Evolutionary conservation across 2,888 invertebrate species (phyloP).

Genomic region (Trichogramma evanescens): DNA sequence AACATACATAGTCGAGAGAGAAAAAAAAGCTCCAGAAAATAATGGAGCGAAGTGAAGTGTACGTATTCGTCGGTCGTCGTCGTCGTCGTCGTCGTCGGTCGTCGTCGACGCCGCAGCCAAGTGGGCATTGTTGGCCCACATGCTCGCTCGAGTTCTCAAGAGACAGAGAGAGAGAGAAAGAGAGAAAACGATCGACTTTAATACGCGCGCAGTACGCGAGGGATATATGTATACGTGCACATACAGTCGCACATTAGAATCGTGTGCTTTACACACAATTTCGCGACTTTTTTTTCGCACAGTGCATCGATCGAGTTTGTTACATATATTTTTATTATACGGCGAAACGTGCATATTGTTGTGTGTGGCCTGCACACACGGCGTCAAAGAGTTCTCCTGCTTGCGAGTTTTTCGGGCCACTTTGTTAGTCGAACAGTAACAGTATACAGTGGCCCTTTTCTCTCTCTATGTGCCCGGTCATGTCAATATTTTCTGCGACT

Average conservation of each 20-base stretch:
- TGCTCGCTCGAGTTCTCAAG: slow-evolving; percentile 35
- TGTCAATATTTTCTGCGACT: too few species aligned
- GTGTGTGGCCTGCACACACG: too few species aligned
- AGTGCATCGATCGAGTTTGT: not conserved
- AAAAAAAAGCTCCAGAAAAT: slow-evolving; percentile 26
- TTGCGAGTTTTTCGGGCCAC: too few species aligned
- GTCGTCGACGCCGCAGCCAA: slow-evolving; percentile 25
- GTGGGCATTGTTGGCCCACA: slow-evolving; percentile 48
- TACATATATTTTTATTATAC: too few species aligned
- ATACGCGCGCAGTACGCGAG: not conserved
- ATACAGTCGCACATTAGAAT: not conserved
- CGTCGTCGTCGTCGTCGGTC: slow-evolving; percentile 33
- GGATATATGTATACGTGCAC: slow-evolving; percentile 2
- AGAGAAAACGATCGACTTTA: slow-evolving; percentile 39
- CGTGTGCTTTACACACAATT: slow-evolving; percentile 17
- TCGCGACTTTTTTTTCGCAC: slow-evolving; percentile 14
- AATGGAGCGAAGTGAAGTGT: slow-evolving; percentile 43
- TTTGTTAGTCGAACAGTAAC: too few species aligned
- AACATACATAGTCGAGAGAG: too few species aligned
- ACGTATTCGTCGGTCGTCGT: slow-evolving; percentile 31
- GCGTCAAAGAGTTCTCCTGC: too few species aligned
- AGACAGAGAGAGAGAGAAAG: slow-evolving; percentile 24
- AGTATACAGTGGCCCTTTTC: too few species aligned
- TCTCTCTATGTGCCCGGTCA: too few species aligned
- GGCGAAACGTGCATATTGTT: too few species aligned